A percentile compares a stretch with the other conserved stretches of the same genome.
Evolutionary conservation across 1,140 invertebrate genomes (phyloP).

Genomic region (Ooceraea biroi): DNA sequence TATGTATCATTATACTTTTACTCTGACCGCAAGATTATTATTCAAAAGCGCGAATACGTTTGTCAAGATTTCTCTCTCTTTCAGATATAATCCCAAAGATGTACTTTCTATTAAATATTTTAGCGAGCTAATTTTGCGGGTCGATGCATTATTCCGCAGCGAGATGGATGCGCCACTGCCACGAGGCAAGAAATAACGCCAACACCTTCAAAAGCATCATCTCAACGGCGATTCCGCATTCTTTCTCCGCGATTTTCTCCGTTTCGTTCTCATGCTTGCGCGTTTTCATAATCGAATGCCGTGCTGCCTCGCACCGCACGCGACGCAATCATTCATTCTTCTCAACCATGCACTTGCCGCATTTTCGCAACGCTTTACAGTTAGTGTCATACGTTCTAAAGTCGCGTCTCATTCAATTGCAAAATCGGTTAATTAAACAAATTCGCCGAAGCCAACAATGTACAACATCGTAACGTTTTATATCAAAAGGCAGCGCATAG

Average conservation of each 20-base stretch:
- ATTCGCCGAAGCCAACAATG: not conserved
- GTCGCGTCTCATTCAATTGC: not conserved
- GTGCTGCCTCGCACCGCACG: slow-evolving; percentile 12
- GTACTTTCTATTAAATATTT: slow-evolving; percentile 33
- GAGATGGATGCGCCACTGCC: not conserved
- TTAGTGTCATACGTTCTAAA: not conserved
- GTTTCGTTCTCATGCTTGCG: slow-evolving; percentile 17
- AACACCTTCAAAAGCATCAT: slow-evolving; percentile 14
- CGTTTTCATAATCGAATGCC: slow-evolving; percentile 38
- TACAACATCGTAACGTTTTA: too few species aligned
- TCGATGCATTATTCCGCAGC: not conserved
- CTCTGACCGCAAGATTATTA: slow-evolving; percentile 10
- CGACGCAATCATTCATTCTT: slow-evolving; percentile 27
- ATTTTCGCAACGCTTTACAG: not conserved
- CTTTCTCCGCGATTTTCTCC: slow-evolving; percentile 50
- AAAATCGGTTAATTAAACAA: slow-evolving; percentile 11
- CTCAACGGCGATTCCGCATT: slow-evolving; percentile 57
- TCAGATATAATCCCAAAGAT: not conserved
- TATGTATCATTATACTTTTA: slow-evolving; percentile 28
- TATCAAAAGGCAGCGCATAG: not conserved
- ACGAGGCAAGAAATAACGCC: slow-evolving; percentile 7
- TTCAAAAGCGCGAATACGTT: not conserved
- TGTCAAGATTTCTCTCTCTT: slow-evolving; percentile 24
- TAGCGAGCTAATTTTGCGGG: not conserved
- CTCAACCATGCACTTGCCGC: not conserved